Conservation (phyloP, 2,888 invertebrate species). For the Digitonthophagus gazella region DNA sequence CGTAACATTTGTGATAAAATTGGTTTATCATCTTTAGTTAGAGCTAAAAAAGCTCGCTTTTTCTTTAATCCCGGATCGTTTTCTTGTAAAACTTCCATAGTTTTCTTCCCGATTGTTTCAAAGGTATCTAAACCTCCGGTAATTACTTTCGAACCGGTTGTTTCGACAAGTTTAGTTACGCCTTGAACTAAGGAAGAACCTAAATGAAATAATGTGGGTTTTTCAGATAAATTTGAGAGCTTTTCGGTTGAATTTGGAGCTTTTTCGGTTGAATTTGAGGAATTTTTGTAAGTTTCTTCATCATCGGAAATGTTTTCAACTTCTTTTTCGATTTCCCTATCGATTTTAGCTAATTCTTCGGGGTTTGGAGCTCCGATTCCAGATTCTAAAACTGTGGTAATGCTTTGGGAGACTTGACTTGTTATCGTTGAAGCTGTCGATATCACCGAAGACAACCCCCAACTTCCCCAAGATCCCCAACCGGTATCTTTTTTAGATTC, state of each 20-base stretch:
- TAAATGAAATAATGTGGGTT: constrained; percentile 53
- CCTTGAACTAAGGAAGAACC: constrained; percentile 67
- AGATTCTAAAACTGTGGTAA: constrained; percentile 74
- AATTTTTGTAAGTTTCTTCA: constrained; percentile 15
- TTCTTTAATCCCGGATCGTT: constrained; percentile 87
- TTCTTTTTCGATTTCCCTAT: constrained; percentile 39
- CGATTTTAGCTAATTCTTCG: constrained; percentile 66
- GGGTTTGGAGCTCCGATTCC: constrained; percentile 83
- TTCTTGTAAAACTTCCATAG: constrained; percentile 89
- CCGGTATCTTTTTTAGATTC: constrained; percentile 28
- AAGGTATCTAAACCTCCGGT: constrained; percentile 82
- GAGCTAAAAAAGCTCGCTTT: constrained; percentile 66
- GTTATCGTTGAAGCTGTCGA: constrained; percentile 78
- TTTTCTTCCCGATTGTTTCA: constrained; percentile 92
- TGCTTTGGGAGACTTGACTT: constrained; percentile 76
- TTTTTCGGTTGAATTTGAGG: too few species aligned
- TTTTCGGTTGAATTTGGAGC: constrained; percentile 13
- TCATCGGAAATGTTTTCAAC: constrained; percentile 24
- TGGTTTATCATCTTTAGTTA: constrained; percentile 63
- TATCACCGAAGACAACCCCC: constrained; percentile 73
- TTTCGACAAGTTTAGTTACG: constrained; percentile 67
- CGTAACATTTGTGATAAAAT: constrained; percentile 63
- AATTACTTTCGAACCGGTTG: constrained; percentile 62
- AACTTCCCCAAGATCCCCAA: constrained; percentile 68
- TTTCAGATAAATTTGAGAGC: constrained; percentile 21